These are phyloP conservation scores for Panopea generosa DNA, from an alignment of 2,888 invertebrate genomes.

Conservation along the genomic window DNA sequence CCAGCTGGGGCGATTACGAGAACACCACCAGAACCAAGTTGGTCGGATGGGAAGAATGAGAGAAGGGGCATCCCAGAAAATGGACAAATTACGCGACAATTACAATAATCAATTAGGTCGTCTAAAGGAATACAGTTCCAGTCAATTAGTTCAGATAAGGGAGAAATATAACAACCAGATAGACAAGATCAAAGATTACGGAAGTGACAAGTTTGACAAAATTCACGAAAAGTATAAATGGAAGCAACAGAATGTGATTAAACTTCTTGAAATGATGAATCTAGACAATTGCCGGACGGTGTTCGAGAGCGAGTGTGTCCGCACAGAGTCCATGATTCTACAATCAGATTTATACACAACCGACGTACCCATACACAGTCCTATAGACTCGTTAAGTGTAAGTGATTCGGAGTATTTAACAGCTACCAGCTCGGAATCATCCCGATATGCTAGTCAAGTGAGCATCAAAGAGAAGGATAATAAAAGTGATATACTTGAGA, in stretches of 20 bases:
- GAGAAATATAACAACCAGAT: slow-evolving; percentile 98
- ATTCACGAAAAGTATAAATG: slow-evolving; percentile 97
- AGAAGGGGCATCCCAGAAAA: slow-evolving; percentile 96
- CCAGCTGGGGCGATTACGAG: slow-evolving; percentile 90
- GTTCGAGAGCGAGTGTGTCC: slow-evolving; percentile 87
- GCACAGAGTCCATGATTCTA: slow-evolving; percentile 90
- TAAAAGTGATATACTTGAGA: not conserved
- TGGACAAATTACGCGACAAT: slow-evolving; percentile 96
- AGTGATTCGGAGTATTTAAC: slow-evolving; percentile 76
- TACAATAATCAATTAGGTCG: slow-evolving; percentile 95
- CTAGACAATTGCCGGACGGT: slow-evolving; percentile 93
- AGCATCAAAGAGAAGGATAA: slow-evolving; percentile 9
- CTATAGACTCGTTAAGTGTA: slow-evolving; percentile 57
- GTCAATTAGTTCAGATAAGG: slow-evolving; percentile 96
- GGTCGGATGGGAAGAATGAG: slow-evolving; percentile 94
- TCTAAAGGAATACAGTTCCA: slow-evolving; percentile 96
- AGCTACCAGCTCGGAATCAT: slow-evolving; percentile 68
- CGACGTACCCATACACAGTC: slow-evolving; percentile 60
- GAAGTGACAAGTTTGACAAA: slow-evolving; percentile 95
- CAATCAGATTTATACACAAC: slow-evolving; percentile 63
- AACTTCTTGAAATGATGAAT: slow-evolving; percentile 96
- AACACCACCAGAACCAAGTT: slow-evolving; percentile 91
- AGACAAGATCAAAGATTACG: slow-evolving; percentile 97
- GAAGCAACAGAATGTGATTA: slow-evolving; percentile 97
- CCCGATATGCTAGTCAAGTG: slow-evolving; percentile 63